phyloP scores from a whole-genome alignment of 2,113 vertebrate species.

The Morphnarchus princeps region DNA sequence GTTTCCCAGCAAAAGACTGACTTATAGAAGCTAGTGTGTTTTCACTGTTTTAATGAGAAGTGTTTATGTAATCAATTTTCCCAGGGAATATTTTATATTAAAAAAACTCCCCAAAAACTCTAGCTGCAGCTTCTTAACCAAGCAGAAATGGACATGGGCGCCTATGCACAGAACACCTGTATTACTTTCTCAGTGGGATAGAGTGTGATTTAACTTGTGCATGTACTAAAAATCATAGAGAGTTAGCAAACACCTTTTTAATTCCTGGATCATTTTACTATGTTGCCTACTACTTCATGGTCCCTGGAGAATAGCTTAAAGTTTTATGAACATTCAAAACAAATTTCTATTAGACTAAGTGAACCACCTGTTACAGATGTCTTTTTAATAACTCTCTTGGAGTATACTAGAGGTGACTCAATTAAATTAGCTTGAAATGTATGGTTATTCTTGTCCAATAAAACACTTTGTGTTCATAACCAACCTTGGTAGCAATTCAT shows the following conservation, averaged over 20 bases:
- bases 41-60: background rate
- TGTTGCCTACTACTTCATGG: background rate
- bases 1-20: background rate
- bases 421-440: constrained; percentile 58
- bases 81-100: background rate
- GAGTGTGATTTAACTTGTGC: background rate
- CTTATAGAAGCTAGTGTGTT: background rate
- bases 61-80: background rate
- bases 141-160: background rate
- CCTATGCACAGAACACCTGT: background rate
- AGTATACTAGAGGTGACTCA: constrained; percentile 29
- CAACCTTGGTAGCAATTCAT: constrained; percentile 45
- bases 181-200: background rate
- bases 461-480: constrained; percentile 50
- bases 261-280: constrained; percentile 27
- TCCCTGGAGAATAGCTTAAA: constrained; percentile 38
- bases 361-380: constrained; percentile 26
- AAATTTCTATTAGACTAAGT: constrained; percentile 23
- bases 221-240: background rate
- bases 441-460: constrained; percentile 56
- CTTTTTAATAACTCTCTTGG: constrained; percentile 39
- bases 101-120: background rate
- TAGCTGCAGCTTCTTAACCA: background rate
- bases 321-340: constrained; percentile 30
- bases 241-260: constrained; percentile 15